Base-by-base conservation (phyloP, 2,888 invertebrate genomes). In the Tillus elongatus region DNA sequence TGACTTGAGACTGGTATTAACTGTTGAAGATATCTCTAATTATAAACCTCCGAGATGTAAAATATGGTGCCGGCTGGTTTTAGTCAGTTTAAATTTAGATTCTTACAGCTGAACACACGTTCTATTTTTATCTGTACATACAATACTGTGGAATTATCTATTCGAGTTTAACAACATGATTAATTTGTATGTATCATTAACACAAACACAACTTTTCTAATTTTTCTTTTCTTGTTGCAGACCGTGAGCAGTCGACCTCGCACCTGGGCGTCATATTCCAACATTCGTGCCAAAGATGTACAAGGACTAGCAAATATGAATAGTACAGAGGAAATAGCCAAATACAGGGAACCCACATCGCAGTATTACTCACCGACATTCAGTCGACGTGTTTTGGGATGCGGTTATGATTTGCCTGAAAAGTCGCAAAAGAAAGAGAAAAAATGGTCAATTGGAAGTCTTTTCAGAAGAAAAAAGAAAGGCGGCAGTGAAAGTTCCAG, bases 371-470 rank as follows among this genome's bases (percentile, higher is more conserved):
- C 61, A 2, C 60, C 63, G 12, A 57, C 53, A 4, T 42, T 60
- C 33, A 47, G 52, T n/a, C 46, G 57, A 37, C 50, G 60, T 15
- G 68, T 56, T 54, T 63, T 64, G 56, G 71, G 67, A 63, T 64
- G 71, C 54, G 71, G 65, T 58, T 67, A 62, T 61, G 63, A 64
- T 63, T 67, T 58, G 42, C 63, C 59, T 3, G 63, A 61, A 15
- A 60, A 68, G 59, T 60, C 66, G 61, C 49, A 56, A 42, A 79
- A 77, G 51, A 81, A 79, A 50, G 69, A 67, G 50, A 75, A 74
- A 55, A 85, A 84, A 63, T 88, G 87, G 87, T 82, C 83, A 4
- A 74, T 88, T 29, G 85, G 87, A 4, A 82, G 80, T 51, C 71
- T 88, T 2, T 82, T 88, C 57, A 72, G 82, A 44, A 73, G 81